phyloP scores from a whole-genome alignment of 2,797 vertebrate genomes.

The Gymnoscopelus microlampas region DNA sequence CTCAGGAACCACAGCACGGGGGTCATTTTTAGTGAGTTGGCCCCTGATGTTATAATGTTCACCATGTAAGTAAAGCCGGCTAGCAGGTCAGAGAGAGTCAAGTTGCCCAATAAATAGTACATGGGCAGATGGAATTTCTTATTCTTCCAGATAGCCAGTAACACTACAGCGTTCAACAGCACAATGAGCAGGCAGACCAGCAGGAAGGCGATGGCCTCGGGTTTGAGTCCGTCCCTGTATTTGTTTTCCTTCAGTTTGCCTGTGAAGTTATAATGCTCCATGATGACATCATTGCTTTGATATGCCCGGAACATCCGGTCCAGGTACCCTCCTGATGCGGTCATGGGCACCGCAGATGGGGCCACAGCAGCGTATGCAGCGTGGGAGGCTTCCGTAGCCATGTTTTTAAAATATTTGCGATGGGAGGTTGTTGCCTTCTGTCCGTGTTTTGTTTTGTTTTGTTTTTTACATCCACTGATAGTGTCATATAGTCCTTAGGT shows the following conservation, averaged over 20 bases:
- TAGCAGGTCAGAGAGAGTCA: constrained; percentile 90
- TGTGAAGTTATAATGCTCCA: constrained; percentile 87
- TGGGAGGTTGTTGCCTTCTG: not conserved
- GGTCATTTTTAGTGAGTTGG: constrained; percentile 86
- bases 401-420: constrained; percentile 6
- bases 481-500: constrained; percentile 48
- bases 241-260: constrained; percentile 85
- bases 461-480: constrained; percentile 45
- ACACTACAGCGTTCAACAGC: constrained; percentile 86
- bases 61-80: constrained; percentile 90
- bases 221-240: constrained; percentile 83
- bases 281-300: constrained; percentile 79
- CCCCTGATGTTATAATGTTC: constrained; percentile 89
- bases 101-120: constrained; percentile 90
- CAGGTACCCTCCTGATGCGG: constrained; percentile 49
- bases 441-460: not conserved
- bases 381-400: constrained; percentile 60
- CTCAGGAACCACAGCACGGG: constrained; percentile 88
- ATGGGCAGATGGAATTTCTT: constrained; percentile 92
- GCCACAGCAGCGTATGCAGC: constrained; percentile 42
- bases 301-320: constrained; percentile 77
- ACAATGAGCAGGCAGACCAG: constrained; percentile 88
- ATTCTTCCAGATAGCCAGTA: constrained; percentile 89
- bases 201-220: constrained; percentile 82
- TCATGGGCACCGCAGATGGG: constrained; percentile 41